A percentile compares a stretch with the other conserved stretches of the same genome.
phyloP scores from a whole-genome alignment of 2,888 invertebrate species.

The Andricus curvator region DNA sequence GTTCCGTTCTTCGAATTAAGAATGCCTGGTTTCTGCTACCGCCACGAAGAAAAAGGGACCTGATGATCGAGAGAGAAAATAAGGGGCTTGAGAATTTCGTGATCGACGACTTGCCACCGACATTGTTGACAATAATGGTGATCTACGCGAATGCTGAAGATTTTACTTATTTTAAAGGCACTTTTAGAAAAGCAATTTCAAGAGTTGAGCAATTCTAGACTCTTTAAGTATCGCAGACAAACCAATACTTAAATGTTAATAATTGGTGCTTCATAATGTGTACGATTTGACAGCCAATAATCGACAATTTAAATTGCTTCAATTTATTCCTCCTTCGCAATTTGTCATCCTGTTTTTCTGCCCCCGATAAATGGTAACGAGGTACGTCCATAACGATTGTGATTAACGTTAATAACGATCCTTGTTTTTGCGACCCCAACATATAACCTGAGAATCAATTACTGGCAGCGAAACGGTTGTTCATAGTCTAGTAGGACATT shows the following conservation, averaged over 20 bases:
- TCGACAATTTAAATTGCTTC: not conserved
- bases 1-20: conserved; percentile 36
- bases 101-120: conserved; percentile 36
- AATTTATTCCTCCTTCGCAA: conserved; percentile 1
- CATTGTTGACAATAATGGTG: conserved; percentile 22
- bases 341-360: conserved; percentile 19
- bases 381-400: conserved; percentile 1
- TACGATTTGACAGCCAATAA: not conserved
- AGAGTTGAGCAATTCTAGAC: not conserved
- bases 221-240: no score
- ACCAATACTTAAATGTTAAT: not conserved
- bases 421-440: not conserved
- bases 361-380: conserved; percentile 11
- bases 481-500: conserved; percentile 36
- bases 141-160: conserved; percentile 4
- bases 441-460: conserved; percentile 18
- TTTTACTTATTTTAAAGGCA: conserved; percentile 14
- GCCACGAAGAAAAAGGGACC: conserved; percentile 21
- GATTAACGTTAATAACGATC: conserved; percentile 5
- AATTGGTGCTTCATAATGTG: not conserved
- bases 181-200: not conserved
- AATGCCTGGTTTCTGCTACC: conserved; percentile 33
- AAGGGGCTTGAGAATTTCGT: conserved; percentile 11
- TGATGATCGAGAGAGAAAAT: conserved; percentile 23
- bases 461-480: conserved; percentile 6